Evolutionary conservation across 1,140 invertebrate genomes (phyloP), one percentile per base, ranked within the genome.

Genomic region (Archivesica marissinica): DNA sequence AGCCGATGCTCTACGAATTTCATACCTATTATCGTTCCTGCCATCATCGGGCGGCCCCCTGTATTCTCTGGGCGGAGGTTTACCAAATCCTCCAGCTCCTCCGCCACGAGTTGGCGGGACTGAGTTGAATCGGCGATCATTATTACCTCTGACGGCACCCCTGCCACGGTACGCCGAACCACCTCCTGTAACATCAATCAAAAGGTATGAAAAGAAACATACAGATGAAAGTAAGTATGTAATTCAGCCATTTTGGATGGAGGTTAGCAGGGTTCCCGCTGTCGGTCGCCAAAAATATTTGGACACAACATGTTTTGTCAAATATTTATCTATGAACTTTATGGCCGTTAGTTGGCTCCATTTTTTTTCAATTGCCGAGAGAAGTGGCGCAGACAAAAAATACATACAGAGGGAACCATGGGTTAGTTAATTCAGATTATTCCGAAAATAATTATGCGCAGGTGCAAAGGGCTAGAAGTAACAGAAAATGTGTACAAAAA

Each of bases 11-110:
- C n/a, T n/a, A n/a, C n/a, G n/a, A n/a, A n/a, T n/a, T n/a, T n/a
- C 76, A 50, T 76, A 86, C 87, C 83, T 76, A 41, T 74, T 66
- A 44, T 81, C 66, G 35, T 82, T 59, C 66, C 82, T 82, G 52
- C 33, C 77, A 38, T 85, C 82, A 84, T 68, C 79, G 20, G 38
- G 78, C 1, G 33, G 39, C 59, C 74, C 80, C 78, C 25, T 50
- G 52, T 68, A 77, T 54, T 79, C 77, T 68, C 50, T 84, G 25
- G 75, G 38, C 20, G 80, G 76, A 39, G 88, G 89, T 52, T 89
- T 86, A 64, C 88, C 89, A 82, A 88, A 91, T n/a, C 90, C 89
- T 77, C 41, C 87, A n/a, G n/a, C n/a, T 41, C 88, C 86, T 70
- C 47, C 88, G 41, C 89, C 87, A 33, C 88, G 79, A 38, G 59